A percentile compares a stretch with the other conserved stretches of the same genome.
These are phyloP conservation scores for Sus cebifrons DNA, from an alignment of 2,797 vertebrate species.

Conservation along the genomic window DNA sequence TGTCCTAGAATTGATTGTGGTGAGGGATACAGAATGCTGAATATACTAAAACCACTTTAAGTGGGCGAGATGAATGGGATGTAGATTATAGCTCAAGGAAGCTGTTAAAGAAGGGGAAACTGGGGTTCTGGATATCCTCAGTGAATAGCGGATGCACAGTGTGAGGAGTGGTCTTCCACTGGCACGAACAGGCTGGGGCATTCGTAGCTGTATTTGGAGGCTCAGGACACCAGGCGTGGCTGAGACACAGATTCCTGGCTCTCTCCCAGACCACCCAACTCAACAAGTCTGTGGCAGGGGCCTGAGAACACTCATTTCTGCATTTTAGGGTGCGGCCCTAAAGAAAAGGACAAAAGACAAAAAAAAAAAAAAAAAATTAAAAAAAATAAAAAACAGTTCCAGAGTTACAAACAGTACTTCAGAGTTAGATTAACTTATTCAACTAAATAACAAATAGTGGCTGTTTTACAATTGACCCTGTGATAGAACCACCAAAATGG, in stretches of 20 bases:
- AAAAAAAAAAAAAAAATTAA: too few relatives aligned
- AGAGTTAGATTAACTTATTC: neutral
- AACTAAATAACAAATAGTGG: too few relatives aligned
- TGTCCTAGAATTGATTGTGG: neutral
- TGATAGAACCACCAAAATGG: neutral
- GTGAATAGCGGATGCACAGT: neutral
- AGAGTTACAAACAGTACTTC: neutral
- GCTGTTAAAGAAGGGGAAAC: neutral
- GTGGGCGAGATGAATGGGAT: fast-evolving
- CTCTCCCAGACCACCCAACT: neutral
- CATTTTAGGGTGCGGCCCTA: too few relatives aligned
- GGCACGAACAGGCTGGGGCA: too few relatives aligned
- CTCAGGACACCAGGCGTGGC: neutral
- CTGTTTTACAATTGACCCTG: too few relatives aligned
- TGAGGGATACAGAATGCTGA: neutral
- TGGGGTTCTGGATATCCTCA: neutral
- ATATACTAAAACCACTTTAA: neutral
- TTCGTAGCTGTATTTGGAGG: neutral
- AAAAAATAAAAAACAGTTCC: neutral
- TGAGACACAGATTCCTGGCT: neutral
- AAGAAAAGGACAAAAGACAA: too few relatives aligned
- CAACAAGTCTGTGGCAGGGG: too few relatives aligned
- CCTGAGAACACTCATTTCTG: neutral
- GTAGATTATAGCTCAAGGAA: neutral
- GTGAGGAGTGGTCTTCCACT: neutral